phyloP scores from a whole-genome alignment of 23 tunicate species.

The Pegea sp. region DNA sequence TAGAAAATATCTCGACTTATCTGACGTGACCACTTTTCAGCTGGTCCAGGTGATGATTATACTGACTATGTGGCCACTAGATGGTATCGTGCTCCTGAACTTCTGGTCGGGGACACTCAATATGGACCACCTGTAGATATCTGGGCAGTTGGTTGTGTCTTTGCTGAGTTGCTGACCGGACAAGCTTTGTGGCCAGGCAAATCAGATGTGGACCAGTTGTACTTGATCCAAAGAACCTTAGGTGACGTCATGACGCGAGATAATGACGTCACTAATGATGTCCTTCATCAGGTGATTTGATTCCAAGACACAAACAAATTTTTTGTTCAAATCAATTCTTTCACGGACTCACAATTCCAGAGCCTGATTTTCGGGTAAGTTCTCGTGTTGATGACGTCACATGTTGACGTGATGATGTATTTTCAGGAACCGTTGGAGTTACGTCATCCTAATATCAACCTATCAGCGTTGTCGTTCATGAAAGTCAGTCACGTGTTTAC shows the following conservation, averaged over 20 bases:
- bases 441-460: slow-evolving; percentile 38
- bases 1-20: too few relatives aligned
- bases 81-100: slow-evolving; percentile 96
- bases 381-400: not conserved
- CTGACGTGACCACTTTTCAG: too few relatives aligned
- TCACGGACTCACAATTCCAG: slow-evolving; percentile 78
- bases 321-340: slow-evolving; percentile 84
- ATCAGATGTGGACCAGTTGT: slow-evolving; percentile 90
- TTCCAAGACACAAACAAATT: slow-evolving; percentile 73
- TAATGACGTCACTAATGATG: too few relatives aligned
- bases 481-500: slow-evolving; percentile 30
- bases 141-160: slow-evolving; percentile 98
- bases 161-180: slow-evolving; percentile 84
- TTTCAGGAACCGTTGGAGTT: slow-evolving; percentile 80
- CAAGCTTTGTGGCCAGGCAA: slow-evolving; percentile 97
- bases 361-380: slow-evolving; percentile 83
- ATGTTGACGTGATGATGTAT: too few relatives aligned
- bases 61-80: slow-evolving; percentile 98
- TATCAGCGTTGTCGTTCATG: slow-evolving; percentile 76
- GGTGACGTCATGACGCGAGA: slow-evolving; percentile 27
- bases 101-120: slow-evolving; percentile 93
- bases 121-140: slow-evolving; percentile 99
- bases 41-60: slow-evolving; percentile 96
- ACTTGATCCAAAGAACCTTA: slow-evolving; percentile 79
- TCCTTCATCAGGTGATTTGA: slow-evolving; percentile 85